Conservation (phyloP, 1,140 invertebrate species). For the Papilio machaon region DNA sequence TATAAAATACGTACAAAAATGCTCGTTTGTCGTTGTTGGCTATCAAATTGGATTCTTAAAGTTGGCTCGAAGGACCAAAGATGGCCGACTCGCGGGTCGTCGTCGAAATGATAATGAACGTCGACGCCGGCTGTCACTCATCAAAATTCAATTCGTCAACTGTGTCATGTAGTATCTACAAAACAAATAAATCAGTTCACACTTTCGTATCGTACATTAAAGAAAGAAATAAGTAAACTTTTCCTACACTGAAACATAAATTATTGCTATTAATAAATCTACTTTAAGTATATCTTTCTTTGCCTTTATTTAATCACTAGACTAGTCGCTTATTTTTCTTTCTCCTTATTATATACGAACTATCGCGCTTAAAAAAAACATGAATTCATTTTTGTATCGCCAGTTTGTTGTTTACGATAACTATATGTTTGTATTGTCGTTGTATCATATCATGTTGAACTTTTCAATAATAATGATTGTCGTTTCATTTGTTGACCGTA, state of each 20-base stretch:
- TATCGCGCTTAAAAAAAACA: too few relatives aligned
- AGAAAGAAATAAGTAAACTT: neutral
- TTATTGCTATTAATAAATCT: too few relatives aligned
- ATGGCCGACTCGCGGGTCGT: slow-evolving; percentile 46
- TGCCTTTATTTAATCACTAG: too few relatives aligned
- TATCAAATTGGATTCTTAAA: slow-evolving; percentile 22
- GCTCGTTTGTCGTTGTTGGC: slow-evolving; percentile 3
- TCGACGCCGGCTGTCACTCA: slow-evolving; percentile 62
- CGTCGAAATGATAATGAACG: slow-evolving; percentile 68
- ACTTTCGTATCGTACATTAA: neutral
- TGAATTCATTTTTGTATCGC: too few relatives aligned
- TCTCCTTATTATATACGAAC: neutral
- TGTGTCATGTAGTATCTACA: slow-evolving; percentile 52
- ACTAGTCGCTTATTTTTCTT: neutral
- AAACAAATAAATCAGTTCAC: slow-evolving; percentile 41
- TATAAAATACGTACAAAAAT: neutral
- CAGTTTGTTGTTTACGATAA: too few relatives aligned
- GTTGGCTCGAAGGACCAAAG: slow-evolving; percentile 37
- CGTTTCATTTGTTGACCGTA: slow-evolving; percentile 47
- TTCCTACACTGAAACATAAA: too few relatives aligned
- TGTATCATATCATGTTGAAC: neutral
- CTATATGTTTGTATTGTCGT: neutral
- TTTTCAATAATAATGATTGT: neutral
- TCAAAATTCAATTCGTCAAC: slow-evolving; percentile 77
- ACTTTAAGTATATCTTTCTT: too few relatives aligned